Evolutionary conservation across 2,888 invertebrate species (phyloP).

Genomic region (Chydorus sphaericus): DNA sequence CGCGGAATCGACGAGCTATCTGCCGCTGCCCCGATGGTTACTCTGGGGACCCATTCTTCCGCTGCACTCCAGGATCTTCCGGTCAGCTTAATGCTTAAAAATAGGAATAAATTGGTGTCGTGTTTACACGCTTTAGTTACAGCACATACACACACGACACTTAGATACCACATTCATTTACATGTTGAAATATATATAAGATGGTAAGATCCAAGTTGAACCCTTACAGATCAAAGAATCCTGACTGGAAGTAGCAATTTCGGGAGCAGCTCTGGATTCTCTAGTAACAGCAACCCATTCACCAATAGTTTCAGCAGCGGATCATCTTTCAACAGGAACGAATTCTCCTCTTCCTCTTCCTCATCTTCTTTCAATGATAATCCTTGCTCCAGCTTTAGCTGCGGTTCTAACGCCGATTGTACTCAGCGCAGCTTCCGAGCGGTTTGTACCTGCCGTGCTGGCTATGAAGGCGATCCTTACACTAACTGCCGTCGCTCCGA

Average conservation of each 20-base stretch:
- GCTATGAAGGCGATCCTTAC: constrained; percentile 65
- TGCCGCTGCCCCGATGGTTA: constrained; percentile 59
- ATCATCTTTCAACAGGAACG: neutral
- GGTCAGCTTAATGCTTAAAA: no score
- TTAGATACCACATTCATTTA: no score
- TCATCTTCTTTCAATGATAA: neutral
- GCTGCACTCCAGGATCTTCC: constrained; percentile 34
- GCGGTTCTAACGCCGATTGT: constrained; percentile 17
- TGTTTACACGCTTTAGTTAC: no score
- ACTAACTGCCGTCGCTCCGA: constrained; percentile 55
- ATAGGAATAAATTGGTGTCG: no score
- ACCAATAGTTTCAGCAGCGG: neutral
- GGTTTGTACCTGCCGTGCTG: constrained; percentile 55
- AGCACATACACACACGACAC: no score
- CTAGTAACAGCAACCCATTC: neutral
- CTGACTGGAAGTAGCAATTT: constrained; percentile 1
- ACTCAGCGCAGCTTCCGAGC: constrained; percentile 12
- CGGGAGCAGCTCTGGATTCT: constrained; percentile 1
- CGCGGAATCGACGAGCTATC: constrained; percentile 57
- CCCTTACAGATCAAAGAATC: neutral
- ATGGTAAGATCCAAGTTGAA: neutral
- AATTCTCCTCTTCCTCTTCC: no score
- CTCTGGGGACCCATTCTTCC: constrained; percentile 58
- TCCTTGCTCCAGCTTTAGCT: constrained; percentile 10
- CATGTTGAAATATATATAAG: neutral